Evolutionary conservation across 2,888 invertebrate genomes (phyloP), one percentile per base, ranked within the genome.

Genomic region (Callinectes sapidus): DNA sequence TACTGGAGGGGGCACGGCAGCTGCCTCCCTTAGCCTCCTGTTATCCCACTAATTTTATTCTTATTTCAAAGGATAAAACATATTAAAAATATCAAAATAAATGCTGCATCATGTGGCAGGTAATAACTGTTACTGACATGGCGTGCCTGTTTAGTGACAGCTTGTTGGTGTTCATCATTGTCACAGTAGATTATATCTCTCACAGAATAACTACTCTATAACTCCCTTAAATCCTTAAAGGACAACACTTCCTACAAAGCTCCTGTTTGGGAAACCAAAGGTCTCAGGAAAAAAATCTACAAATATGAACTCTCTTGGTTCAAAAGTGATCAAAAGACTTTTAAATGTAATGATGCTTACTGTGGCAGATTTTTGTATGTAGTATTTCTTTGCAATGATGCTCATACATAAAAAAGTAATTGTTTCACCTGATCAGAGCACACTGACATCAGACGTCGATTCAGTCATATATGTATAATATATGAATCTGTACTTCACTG

Each of bases 21-120:
- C 81, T 32, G 81, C 81, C 81, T 81, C 81, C 81, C 81, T 77
- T 35, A 81, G 81, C 81, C 81, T 81, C 81, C 32, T 35, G 81
- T 81, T 81, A 81, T 32, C 81, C 32, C 32, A 81, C 81, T 81
- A 35, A 81, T 81, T 35, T 81, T 81, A 81, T 18, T 81, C 81
- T 81, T 81, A 81, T 81, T 81, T n/a, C 32, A 81, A 32, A 81
- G 35, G 35, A 81, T 81, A 81, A 81, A 81, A 81, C 35, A 81
- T 35, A 35, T 81, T 77, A 77, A 77, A 71, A 81, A 81, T 35
- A 35, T 32, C 81, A 81, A 16, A 32, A 81, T 32, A 81, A 81
- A 18, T 81, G 28, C 32, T 32, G 18, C 32, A 35, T 81, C 35
- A 81, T 81, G 32, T 81, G 81, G 35, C 81, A 28, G 71, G 71